Evolutionary conservation across 2,113 vertebrate genomes (phyloP), one percentile per base, ranked within the genome.

Genomic region (Burhinus oedicnemus): DNA sequence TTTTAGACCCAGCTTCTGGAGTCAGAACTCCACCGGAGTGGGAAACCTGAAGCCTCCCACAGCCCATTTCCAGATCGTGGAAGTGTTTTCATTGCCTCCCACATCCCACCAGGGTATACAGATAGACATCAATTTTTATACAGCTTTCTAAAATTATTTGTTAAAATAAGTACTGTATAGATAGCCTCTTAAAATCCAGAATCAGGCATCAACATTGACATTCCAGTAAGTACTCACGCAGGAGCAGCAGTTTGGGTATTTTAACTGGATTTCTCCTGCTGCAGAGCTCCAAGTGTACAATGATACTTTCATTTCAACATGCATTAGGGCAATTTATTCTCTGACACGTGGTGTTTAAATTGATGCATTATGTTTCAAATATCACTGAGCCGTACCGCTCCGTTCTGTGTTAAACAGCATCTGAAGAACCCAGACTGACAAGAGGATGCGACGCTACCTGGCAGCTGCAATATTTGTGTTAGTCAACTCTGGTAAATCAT

Each of bases 21-120:
- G 70, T 80, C 82, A 61, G 38, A 93, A 76, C 40, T 86, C 49
- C 69, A 90, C 9, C 1, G 0, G 30, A 69, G 27, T 74, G 49
- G 84, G 66, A 96, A 95, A 96, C 81, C 87, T 85, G 78, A 88
- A 95, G 70, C 70, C n/a, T 82, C 81, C 36, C 84, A 61, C 87
- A 91, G 70, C 21, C 83, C 65, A 79, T 58, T 90, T 87, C 57
- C 78, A 95, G 77, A 71, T 3, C 52, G 47, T 7, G 36, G 6
- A 93, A 94, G 52, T 25, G 21, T 87, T 90, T 93, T 69, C 49
- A 65, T n/a, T 11, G 36, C 94, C 87, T 96, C 84, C 72, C 83
- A 92, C 83, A 95, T 62, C 69, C 78, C 92, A 93, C 49, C 40
- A 10, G 5, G 38, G 62, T 51, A 71, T 45, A 51, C 1, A 88